These are phyloP conservation scores for Limanda limanda DNA, from an alignment of 2,113 vertebrate species.

Conservation along the genomic window DNA sequence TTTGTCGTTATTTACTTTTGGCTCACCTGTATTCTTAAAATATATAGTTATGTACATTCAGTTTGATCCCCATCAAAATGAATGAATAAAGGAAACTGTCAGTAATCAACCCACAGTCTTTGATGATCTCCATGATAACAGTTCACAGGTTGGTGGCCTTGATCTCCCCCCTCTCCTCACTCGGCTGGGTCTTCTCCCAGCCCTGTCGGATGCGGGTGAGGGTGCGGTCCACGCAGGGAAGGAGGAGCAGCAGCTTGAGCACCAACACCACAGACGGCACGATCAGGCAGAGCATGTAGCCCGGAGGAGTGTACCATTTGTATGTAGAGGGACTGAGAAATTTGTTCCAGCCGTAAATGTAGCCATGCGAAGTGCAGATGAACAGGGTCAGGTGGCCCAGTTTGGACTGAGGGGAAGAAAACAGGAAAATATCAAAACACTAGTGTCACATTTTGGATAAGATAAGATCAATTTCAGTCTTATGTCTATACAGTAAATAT, in stretches of 20 bases:
- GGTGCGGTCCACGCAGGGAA: conserved; percentile 87
- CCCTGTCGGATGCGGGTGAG: conserved; percentile 89
- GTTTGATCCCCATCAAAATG: background rate
- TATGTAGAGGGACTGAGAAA: conserved; percentile 81
- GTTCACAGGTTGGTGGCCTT: conserved; percentile 48
- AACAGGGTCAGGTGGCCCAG: conserved; percentile 89
- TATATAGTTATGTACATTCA: background rate
- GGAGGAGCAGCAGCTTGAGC: conserved; percentile 87
- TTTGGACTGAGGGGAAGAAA: conserved; percentile 84
- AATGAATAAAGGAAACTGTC: background rate
- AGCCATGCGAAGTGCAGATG: conserved; percentile 87
- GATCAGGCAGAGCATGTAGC: conserved; percentile 87
- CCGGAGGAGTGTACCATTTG: conserved; percentile 87
- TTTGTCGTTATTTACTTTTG: too few relatives aligned
- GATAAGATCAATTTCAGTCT: too few relatives aligned
- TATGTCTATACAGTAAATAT: background rate
- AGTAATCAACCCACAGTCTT: background rate
- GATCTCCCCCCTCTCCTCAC: background rate
- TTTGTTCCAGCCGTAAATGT: conserved; percentile 86
- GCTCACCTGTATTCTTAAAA: background rate
- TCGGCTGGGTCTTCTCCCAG: conserved; percentile 84
- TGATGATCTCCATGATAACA: background rate
- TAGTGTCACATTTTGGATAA: too few relatives aligned
- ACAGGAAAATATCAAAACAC: background rate
- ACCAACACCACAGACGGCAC: conserved; percentile 87